Evolutionary conservation across 2,888 invertebrate species (phyloP).

Genomic region (Teinopalpus imperialis): DNA sequence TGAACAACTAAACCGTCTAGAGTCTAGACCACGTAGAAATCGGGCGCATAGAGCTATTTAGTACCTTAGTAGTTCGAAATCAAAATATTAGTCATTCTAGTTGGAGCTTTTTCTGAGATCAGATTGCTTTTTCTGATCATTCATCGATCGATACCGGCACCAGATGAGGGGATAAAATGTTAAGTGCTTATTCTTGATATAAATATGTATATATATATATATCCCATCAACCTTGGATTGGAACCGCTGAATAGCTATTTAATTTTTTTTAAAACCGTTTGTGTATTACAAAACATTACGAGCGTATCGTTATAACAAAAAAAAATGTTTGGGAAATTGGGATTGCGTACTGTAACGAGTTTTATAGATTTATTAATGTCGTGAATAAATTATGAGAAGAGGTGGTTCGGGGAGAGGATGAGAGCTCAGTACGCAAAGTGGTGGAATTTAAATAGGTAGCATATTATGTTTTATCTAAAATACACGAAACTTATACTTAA

Average conservation of each 20-base stretch:
- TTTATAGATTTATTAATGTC: slow-evolving; percentile 31
- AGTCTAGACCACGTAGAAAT: neutral
- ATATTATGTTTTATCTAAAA: slow-evolving; percentile 15
- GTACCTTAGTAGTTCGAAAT: too few species aligned
- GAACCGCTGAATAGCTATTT: too few species aligned
- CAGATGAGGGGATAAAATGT: too few species aligned
- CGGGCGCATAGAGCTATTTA: too few species aligned
- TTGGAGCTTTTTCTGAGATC: too few species aligned
- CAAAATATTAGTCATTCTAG: too few species aligned
- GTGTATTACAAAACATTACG: slow-evolving; percentile 20
- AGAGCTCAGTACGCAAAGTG: slow-evolving; percentile 11
- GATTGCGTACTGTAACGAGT: slow-evolving; percentile 24
- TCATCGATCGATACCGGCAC: too few species aligned
- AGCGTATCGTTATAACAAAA: slow-evolving; percentile 20
- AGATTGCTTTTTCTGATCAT: too few species aligned
- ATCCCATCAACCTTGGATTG: too few species aligned
- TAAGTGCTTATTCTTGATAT: too few species aligned
- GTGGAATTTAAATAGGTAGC: slow-evolving; percentile 12
- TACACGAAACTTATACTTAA: slow-evolving; percentile 6
- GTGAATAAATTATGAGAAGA: slow-evolving; percentile 27
- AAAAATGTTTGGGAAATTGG: slow-evolving; percentile 25
- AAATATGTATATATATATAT: too few species aligned
- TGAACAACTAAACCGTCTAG: neutral
- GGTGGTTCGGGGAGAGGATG: slow-evolving; percentile 8
- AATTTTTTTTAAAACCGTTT: slow-evolving; percentile 25